Percentiles rank a stretch among this genome's conserved stretches.
These are phyloP conservation scores for Bubalus kerabau DNA, from an alignment of 2,113 vertebrate species.

Conservation along the genomic window DNA sequence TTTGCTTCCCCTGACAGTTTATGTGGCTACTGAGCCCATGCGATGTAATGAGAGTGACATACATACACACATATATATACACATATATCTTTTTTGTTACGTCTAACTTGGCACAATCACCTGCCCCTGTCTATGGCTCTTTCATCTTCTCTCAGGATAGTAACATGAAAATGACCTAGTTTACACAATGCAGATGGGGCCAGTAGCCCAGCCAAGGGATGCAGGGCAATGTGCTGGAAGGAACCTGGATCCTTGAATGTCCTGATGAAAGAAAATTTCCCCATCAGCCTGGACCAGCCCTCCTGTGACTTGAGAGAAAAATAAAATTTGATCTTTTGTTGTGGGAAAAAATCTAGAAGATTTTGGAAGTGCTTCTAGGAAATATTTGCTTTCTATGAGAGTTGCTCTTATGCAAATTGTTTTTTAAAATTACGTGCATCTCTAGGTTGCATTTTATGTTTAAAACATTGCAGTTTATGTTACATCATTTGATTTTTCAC, in stretches of 20 bases:
- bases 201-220: neutral
- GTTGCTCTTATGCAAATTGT: neutral
- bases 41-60: neutral
- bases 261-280: neutral
- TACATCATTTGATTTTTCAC: neutral
- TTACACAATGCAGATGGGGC: neutral
- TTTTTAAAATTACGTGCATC: neutral
- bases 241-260: neutral
- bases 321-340: neutral
- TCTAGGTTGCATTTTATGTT: neutral
- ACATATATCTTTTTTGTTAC: neutral
- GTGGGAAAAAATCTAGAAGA: neutral
- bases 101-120: neutral
- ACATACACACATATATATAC: neutral
- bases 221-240: neutral
- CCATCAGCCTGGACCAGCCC: neutral
- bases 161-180: neutral
- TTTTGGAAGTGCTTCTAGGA: neutral
- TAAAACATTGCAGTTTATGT: neutral
- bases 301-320: neutral
- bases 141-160: neutral
- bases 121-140: neutral
- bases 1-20: neutral
- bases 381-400: neutral
- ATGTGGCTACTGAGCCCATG: neutral